Evolutionary conservation across 2,797 vertebrate species (phyloP).

Genomic region (Phyllotis vaccarum): DNA sequence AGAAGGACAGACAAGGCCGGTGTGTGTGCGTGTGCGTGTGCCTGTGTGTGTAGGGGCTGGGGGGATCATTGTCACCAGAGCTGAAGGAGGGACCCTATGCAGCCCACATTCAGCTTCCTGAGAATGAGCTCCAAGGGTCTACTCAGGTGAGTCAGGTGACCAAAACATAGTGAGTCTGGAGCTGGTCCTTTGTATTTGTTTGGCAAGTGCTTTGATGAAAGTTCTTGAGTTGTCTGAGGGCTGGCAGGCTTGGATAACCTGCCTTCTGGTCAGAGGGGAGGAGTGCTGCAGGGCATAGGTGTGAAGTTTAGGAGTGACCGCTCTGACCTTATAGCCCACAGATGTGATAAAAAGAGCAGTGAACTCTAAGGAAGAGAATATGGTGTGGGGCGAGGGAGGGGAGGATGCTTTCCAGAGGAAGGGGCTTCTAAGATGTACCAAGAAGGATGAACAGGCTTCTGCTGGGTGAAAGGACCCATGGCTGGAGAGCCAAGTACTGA

Average conservation of each 20-base stretch:
- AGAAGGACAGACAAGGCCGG: not conserved
- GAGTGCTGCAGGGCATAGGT: not conserved
- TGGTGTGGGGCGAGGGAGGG: too few relatives aligned
- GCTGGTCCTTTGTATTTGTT: not conserved
- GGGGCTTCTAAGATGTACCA: not conserved
- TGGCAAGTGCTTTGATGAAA: not conserved
- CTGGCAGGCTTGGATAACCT: not conserved
- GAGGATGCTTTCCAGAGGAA: not conserved
- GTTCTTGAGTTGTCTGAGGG: not conserved
- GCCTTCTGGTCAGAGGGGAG: not conserved
- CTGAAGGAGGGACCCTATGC: not conserved
- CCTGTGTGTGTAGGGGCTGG: not conserved
- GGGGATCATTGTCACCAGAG: not conserved
- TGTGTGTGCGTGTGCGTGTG: not conserved
- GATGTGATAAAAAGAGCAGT: not conserved
- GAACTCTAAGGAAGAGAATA: not conserved
- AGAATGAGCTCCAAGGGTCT: not conserved
- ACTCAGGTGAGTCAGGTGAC: not conserved
- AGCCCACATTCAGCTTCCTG: not conserved
- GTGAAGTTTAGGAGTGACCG: not conserved
- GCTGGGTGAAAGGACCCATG: not conserved
- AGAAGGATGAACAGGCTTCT: not conserved
- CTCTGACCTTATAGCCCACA: not conserved
- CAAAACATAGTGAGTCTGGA: not conserved
- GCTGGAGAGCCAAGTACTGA: not conserved